Percentiles rank a stretch among this genome's conserved stretches.
Conservation (phyloP, 2,113 vertebrate species). For the Larimichthys polyactis region DNA sequence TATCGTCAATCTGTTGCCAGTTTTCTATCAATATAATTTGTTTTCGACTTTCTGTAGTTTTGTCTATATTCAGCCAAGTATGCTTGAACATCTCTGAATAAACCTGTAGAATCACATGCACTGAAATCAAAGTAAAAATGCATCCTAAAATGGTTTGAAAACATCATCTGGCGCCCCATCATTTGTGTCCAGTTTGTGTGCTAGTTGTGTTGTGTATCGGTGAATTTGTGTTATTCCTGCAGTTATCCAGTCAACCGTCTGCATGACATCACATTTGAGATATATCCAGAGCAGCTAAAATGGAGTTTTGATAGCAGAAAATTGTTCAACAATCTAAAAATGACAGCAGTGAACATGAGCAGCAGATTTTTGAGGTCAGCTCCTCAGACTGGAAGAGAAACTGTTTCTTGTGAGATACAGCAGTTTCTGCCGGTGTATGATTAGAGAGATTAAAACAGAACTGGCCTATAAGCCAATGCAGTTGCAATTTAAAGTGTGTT, state of each 20-base stretch:
- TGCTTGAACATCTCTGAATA: background rate
- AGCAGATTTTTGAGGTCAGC: background rate
- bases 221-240: background rate
- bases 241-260: conserved; percentile 5
- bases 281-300: conserved; percentile 6
- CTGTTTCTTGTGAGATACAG: background rate
- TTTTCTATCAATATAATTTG: background rate
- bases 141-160: background rate
- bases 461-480: background rate
- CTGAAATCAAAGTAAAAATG: background rate
- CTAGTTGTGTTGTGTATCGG: background rate
- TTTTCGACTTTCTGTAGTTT: background rate
- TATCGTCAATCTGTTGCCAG: background rate
- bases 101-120: background rate
- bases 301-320: conserved; percentile 31
- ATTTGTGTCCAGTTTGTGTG: background rate
- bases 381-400: background rate
- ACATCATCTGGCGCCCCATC: too few relatives aligned
- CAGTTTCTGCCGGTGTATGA: conserved; percentile 2
- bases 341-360: conserved; percentile 24
- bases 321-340: conserved; percentile 14
- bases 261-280: background rate
- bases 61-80: background rate
- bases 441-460: background rate
- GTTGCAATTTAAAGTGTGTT: background rate